phyloP scores from a whole-genome alignment of 2,113 vertebrate species.

The Mixornis gularis region DNA sequence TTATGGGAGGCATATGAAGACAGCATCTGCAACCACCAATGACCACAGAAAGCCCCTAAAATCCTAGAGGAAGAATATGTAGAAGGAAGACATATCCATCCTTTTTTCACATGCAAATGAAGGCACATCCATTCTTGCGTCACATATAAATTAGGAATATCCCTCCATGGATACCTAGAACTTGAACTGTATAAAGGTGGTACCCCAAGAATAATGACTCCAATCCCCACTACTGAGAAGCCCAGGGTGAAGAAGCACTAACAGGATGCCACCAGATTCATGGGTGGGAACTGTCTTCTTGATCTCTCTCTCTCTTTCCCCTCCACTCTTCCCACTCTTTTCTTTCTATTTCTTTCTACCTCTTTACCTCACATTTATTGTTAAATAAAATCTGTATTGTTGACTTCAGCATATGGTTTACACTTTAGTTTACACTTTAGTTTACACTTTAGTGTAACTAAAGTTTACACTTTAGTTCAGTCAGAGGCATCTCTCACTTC shows the following conservation, averaged over 20 bases:
- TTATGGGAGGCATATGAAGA: neutral
- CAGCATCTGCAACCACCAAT: neutral
- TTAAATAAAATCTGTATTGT: neutral
- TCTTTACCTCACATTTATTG: neutral
- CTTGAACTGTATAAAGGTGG: neutral
- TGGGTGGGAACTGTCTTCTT: neutral
- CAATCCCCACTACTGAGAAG: neutral
- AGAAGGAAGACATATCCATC: neutral
- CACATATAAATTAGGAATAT: neutral
- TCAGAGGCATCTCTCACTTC: neutral
- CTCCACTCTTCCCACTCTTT: accelerated
- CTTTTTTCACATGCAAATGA: neutral
- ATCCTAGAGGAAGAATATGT: neutral
- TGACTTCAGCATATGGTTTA: neutral
- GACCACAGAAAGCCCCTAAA: neutral
- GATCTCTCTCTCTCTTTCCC: no score
- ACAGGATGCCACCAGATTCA: neutral
- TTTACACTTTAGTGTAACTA: no score
- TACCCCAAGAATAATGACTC: neutral
- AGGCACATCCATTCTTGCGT: neutral
- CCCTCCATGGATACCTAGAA: neutral
- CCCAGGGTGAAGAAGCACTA: neutral
- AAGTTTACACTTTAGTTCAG: neutral
- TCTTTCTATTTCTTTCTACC: neutral
- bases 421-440: no score